Percentiles rank a stretch among this genome's conserved stretches.
phyloP scores from a whole-genome alignment of 2,797 vertebrate genomes.

The Yasuhikotakia modesta region DNA sequence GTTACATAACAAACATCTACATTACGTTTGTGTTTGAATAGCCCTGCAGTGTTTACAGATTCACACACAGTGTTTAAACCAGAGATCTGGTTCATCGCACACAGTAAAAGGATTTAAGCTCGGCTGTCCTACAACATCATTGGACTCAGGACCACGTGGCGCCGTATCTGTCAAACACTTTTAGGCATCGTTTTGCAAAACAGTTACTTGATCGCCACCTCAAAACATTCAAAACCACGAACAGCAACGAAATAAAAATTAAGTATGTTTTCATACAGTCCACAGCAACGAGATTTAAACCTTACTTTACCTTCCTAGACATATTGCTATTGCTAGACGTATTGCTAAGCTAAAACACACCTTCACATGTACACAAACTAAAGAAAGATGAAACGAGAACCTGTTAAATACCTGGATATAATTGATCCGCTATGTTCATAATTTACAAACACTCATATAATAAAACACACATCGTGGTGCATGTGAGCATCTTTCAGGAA shows the following conservation, averaged over 20 bases:
- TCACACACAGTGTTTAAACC: background rate
- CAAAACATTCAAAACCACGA: background rate
- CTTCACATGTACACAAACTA: background rate
- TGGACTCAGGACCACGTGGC: slow-evolving; percentile 7
- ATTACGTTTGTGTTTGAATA: background rate
- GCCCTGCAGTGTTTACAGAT: background rate
- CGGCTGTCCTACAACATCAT: background rate
- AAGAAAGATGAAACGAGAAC: background rate
- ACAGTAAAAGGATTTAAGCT: background rate
- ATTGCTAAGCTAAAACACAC: background rate
- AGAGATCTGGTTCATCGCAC: background rate
- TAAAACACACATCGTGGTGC: background rate
- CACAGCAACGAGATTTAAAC: background rate
- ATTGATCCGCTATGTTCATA: background rate
- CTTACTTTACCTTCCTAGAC: background rate
- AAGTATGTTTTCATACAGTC: background rate
- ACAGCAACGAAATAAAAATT: fast-evolving
- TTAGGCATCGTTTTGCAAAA: background rate
- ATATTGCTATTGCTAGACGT: too few relatives aligned
- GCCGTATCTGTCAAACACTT: slow-evolving; percentile 6
- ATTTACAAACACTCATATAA: too few relatives aligned
- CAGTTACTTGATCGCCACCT: background rate
- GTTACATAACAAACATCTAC: background rate
- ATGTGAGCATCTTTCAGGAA: background rate
- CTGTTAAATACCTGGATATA: slow-evolving; percentile 16